These are phyloP conservation scores for Beroe forskalii DNA, from an alignment of 37 sponge, comb jelly and placozoan genomes.

Conservation along the genomic window DNA sequence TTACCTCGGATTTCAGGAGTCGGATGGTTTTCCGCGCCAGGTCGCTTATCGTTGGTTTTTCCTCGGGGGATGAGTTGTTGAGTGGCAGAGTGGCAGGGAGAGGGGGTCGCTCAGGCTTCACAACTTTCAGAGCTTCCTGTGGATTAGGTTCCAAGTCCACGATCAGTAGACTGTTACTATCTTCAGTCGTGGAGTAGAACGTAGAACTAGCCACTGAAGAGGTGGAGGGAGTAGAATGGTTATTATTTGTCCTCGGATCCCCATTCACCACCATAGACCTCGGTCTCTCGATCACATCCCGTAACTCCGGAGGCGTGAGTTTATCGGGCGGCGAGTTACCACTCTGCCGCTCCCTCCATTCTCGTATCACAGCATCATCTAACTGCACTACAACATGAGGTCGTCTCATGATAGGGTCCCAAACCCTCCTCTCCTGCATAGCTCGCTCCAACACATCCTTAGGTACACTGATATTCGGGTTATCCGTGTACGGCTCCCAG, in stretches of 20 bases:
- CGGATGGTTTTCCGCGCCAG: constrained; percentile 21
- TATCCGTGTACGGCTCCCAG: constrained; percentile 42
- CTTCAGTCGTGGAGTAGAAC: constrained; percentile 34
- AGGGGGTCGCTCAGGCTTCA: neutral
- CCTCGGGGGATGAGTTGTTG: neutral
- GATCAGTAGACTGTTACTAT: neutral
- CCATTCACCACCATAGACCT: too few relatives aligned
- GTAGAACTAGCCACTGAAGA: neutral
- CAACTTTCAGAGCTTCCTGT: neutral
- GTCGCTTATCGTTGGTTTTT: neutral
- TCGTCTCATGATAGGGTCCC: constrained; percentile 53
- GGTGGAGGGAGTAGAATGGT: too few relatives aligned
- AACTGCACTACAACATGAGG: constrained; percentile 19
- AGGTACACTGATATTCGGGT: constrained; percentile 6
- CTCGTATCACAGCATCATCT: neutral
- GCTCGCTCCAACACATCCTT: constrained; percentile 17
- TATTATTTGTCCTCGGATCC: too few relatives aligned
- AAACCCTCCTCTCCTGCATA: constrained; percentile 1
- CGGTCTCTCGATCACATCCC: too few relatives aligned
- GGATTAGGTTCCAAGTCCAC: neutral
- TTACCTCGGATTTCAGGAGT: constrained; percentile 10
- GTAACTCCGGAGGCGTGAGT: too few relatives aligned
- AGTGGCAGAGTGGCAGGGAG: neutral
- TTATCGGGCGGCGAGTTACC: too few relatives aligned
- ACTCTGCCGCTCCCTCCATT: too few relatives aligned